Evolutionary conservation across 2,888 invertebrate genomes (phyloP).

Genomic region (Rutpela maculata): DNA sequence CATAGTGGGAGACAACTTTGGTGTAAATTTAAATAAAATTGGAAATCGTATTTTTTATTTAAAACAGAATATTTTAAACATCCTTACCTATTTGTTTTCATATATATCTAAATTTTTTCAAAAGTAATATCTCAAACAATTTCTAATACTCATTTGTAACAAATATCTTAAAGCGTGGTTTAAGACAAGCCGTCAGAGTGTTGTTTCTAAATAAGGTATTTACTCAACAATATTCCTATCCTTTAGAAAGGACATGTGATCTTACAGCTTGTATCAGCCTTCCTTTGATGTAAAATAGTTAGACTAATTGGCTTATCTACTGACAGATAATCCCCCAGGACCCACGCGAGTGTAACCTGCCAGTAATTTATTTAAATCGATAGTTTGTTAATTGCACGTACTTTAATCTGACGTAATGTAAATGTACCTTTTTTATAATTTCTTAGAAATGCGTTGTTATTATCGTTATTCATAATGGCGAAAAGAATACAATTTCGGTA

Average conservation of each 20-base stretch:
- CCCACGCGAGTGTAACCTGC: background rate
- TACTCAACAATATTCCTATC: background rate
- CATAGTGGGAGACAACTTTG: no score
- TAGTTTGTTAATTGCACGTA: background rate
- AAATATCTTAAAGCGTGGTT: background rate
- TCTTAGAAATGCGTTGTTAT: no score
- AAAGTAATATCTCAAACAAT: no score
- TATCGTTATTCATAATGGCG: no score
- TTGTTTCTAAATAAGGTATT: background rate
- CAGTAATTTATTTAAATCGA: background rate
- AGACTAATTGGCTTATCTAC: background rate
- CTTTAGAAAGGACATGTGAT: background rate
- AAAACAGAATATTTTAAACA: no score
- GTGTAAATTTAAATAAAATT: no score
- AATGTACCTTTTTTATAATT: no score
- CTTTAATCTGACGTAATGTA: background rate
- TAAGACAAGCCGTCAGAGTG: background rate
- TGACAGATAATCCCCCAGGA: background rate
- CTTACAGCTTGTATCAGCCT: background rate
- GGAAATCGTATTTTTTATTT: no score
- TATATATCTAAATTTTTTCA: no score
- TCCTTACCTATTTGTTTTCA: no score
- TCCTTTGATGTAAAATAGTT: background rate
- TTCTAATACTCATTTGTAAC: no score
- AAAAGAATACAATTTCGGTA: no score